Base-by-base conservation (phyloP, 2,888 invertebrate genomes). In the Ochlodes sylvanus region DNA sequence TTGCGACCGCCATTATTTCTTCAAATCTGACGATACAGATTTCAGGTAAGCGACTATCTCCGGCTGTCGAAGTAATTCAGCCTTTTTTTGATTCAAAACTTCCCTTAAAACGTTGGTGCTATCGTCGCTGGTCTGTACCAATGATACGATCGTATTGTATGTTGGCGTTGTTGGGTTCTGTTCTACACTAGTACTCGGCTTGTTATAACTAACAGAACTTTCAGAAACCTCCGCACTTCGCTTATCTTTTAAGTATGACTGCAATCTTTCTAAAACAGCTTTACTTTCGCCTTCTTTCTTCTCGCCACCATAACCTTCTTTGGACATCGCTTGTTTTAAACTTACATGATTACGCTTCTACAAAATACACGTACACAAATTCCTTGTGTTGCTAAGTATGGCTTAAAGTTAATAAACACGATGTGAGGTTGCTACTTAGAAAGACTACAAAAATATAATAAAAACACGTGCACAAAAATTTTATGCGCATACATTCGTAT, bases 221-320 rank as follows among this genome's bases (percentile, higher is more conserved):
- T 92, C 93, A 0, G 81, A 72, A 10, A 76, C 73, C 72, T 93
- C 94, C 0, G 84, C 82, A 56, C 83, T 89, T 69, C 81, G 88
- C 75, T 93, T 94, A 76, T 94, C 94, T 82, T 94, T 94, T 52
- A 94, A 76, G 79, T 88, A 94, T 4, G 87, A 83, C 71, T 94
- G 94, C 69, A 94, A 83, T 83, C 87, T 88, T 74, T 94, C 94
- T 70, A 93, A 80, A 65, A 94, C 93, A 21, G 89, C 87, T 88
- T 94, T 93, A 75, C 83, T 93, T 75, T 93, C 93, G 72, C 87
- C 84, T 82, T 93, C 93, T 85, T 89, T 93, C 77, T 89, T 90
- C 76, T 92, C 92, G 70, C 87, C 80, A 82, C 81, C 87, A 89
- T 92, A 92, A 90, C 92, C 92, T 88, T 93, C 93, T 85, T 88